Evolutionary conservation across 2,888 invertebrate genomes (phyloP).

Genomic region (Eurytoma californica): DNA sequence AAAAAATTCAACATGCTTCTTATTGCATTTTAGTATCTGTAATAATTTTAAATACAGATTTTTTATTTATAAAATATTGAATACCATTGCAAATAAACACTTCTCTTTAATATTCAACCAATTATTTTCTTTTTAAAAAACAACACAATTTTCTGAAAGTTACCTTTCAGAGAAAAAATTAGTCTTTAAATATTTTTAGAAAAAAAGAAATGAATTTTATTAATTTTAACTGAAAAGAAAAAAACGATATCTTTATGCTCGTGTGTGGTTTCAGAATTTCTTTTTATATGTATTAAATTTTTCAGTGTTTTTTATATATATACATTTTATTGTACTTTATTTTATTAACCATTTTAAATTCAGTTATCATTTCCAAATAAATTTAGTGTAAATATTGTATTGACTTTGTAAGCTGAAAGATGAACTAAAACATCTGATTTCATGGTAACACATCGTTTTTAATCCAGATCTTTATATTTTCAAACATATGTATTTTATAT

Average conservation of each 20-base stretch:
- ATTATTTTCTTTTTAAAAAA: slow-evolving; percentile 26
- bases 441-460: slow-evolving; percentile 29
- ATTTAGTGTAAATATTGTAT: slow-evolving; percentile 23
- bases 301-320: slow-evolving; percentile 16
- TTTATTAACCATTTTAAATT: slow-evolving; percentile 9
- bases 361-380: slow-evolving; percentile 29
- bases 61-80: slow-evolving; percentile 13
- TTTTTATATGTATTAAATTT: slow-evolving; percentile 17
- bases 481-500: slow-evolving; percentile 58
- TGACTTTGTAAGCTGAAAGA: slow-evolving; percentile 42
- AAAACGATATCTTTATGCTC: neutral
- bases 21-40: slow-evolving; percentile 27
- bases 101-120: slow-evolving; percentile 27
- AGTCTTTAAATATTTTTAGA: slow-evolving; percentile 4
- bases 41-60: slow-evolving; percentile 34
- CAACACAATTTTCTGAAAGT: too few species aligned
- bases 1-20: slow-evolving; percentile 26
- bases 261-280: neutral
- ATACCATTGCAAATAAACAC: slow-evolving; percentile 33
- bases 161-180: neutral
- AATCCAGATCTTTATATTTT: slow-evolving; percentile 52
- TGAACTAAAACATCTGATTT: slow-evolving; percentile 7
- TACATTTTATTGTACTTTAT: slow-evolving; percentile 37
- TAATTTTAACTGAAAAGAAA: slow-evolving; percentile 29
- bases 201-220: slow-evolving; percentile 24